A percentile compares a stretch with the other conserved stretches of the same genome.
phyloP scores from a whole-genome alignment of 2,113 vertebrate species.

The Callipepla californica region DNA sequence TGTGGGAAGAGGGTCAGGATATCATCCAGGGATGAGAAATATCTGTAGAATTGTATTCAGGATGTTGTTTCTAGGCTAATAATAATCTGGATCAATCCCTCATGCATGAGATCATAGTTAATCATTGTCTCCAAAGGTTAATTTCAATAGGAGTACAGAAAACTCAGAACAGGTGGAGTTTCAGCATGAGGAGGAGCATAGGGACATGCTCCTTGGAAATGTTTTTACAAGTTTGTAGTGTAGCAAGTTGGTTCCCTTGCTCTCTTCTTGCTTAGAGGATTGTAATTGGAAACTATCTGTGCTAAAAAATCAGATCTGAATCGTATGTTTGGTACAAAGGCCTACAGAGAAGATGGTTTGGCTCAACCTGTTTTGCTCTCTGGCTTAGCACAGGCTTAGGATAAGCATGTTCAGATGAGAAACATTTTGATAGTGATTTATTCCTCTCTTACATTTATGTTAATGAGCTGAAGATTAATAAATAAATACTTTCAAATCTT shows the following conservation, averaged over 20 bases:
- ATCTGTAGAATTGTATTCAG: neutral
- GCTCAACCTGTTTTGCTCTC: neutral
- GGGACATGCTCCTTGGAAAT: neutral
- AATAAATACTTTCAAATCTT: neutral
- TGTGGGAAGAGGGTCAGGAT: neutral
- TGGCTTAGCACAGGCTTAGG: neutral
- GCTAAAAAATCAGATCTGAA: neutral
- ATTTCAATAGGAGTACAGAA: neutral
- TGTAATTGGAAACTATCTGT: neutral
- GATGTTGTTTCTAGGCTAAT: constrained; percentile 25
- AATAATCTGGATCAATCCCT: neutral
- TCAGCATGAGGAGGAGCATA: neutral
- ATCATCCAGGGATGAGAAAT: neutral
- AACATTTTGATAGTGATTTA: neutral
- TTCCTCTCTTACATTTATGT: neutral
- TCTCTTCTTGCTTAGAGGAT: neutral
- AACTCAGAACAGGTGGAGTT: neutral
- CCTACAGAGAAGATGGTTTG: neutral
- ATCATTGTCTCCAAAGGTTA: neutral
- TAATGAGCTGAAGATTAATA: neutral
- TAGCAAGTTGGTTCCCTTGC: neutral
- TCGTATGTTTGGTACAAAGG: neutral
- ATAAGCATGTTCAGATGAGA: neutral
- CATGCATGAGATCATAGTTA: neutral
- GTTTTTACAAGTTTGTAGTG: neutral